Base-by-base conservation (phyloP, 2,888 invertebrate species). In the Hetaerina titia region DNA sequence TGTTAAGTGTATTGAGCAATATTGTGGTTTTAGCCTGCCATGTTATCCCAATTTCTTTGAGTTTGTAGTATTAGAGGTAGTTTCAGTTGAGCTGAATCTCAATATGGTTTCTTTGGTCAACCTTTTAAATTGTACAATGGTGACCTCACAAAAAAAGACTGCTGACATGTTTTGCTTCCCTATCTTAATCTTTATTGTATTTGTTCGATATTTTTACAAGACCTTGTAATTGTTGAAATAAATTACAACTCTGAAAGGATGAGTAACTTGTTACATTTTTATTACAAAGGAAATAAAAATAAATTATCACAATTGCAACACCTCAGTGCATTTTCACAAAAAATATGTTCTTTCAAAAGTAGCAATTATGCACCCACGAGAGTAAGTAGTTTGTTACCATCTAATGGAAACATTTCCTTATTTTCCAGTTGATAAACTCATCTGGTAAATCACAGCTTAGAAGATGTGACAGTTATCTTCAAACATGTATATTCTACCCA, bases 121-220 rank as follows among this genome's bases (percentile, higher is more conserved):
- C 56, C 56, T 17, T 22, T 89, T n/a, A 9, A n/a, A 25, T 4
- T 7, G 11, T 25, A 22, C 58, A 63, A 90, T 58, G 25, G 45
- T 45, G 90, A 90, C 63, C 60, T 64, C 60, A 58, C 90, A 64
- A 69, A 89, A 45, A 69, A 64, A 90, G 90, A 90, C 64, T 90
- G 90, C 90, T 64, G 31, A 64, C 1, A 90, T 69, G 45, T 58
- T 89, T 89, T 64, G 19, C 90, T 63, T 92, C 45, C 25, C 81
- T 31, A n/a, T 90, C 45, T 22, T 63, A 64, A 88, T 88, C 90
- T 15, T 90, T 31, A 90, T 92, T 64, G 92, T 92, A 69, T 92
- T 89, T 90, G 31, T 64, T 92, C 56, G 56, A 1, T 64, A 69
- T 69, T 69, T 64, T 69, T 92, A 92, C 92, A 92, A 69, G 22